Evolutionary conservation across 2,888 invertebrate genomes (phyloP).

Genomic region (Euzetes globulus): DNA sequence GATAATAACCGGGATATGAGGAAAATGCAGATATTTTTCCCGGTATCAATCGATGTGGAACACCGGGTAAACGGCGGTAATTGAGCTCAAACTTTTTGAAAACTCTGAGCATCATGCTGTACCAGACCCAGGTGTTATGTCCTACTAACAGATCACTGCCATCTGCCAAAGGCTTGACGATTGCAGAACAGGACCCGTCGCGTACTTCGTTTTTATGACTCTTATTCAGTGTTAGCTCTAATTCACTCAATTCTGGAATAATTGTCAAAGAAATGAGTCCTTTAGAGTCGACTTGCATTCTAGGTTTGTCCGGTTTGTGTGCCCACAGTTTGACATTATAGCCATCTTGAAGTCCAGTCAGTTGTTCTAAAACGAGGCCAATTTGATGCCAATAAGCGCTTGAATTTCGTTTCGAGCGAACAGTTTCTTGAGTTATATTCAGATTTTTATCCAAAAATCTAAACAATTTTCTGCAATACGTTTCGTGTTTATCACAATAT

Average conservation of each 20-base stretch:
- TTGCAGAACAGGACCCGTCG: conserved; percentile 58
- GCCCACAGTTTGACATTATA: conserved; percentile 52
- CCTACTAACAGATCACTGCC: conserved; percentile 59
- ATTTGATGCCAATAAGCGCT: conserved; percentile 77
- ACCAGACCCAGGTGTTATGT: conserved; percentile 73
- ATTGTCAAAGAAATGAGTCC: conserved; percentile 57
- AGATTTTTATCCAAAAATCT: conserved; percentile 60
- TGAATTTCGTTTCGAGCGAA: conserved; percentile 49
- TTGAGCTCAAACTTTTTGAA: conserved; percentile 75
- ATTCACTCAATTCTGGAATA: conserved; percentile 64
- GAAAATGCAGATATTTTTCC: conserved; percentile 66
- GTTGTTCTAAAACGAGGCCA: conserved; percentile 64
- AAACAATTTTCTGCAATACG: conserved; percentile 59
- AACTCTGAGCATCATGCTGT: conserved; percentile 70
- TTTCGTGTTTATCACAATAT: conserved; percentile 52
- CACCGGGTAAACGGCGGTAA: conserved; percentile 45
- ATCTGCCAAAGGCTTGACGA: conserved; percentile 58
- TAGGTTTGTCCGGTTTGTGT: conserved; percentile 45
- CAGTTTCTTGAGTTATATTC: conserved; percentile 57
- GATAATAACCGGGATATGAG: conserved; percentile 64
- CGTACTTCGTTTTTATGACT: conserved; percentile 45
- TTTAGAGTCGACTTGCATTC: conserved; percentile 37
- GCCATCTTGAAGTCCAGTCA: conserved; percentile 68
- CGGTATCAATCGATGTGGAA: conserved; percentile 52
- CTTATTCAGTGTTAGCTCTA: conserved; percentile 50